Base-by-base conservation (phyloP, 1,140 invertebrate species). In the Drosophila elegans region DNA sequence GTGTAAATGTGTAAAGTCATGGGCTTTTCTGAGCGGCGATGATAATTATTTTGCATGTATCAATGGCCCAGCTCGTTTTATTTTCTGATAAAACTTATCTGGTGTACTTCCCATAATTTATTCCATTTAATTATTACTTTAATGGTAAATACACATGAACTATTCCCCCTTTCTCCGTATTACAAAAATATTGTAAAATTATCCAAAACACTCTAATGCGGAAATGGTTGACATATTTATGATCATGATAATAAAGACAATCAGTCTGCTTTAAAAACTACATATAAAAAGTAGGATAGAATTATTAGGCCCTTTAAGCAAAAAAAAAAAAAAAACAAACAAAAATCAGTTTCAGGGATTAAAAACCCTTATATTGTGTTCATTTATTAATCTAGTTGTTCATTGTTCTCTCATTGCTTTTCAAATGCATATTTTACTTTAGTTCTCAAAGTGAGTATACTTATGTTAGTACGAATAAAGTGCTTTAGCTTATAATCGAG, bases 401-500 rank as follows among this genome's bases (percentile, higher is more conserved):
- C 3, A 48, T 57, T 36, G 21, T 29, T 29, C 38, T 32, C 7
- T 13, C 16, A 21, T 34, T 52, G 10, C 32, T 48, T 53, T 36
- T 56, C 36, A 46, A 29, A 41, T 71, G 39, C 42, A 49, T 71
- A 46, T 39, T 54, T 49, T 48, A 57, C 6, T 57, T 57, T 57
- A 57, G 36, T 71, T 71, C 29, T 57, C 21, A 27, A 44, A 16
- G 52, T 42, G 38, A 72, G 25, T 56, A 71, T 49, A 57, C 66
- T 72, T 55, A 42, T 12, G 64, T 71, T 72, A 71, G 52, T 72
- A 49, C 12, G 29, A 21, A 41, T 71, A 49, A 57, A 36, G 68
- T 36, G 66, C 29, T 71, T 36, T 13, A 34, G 27, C 42, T 57
- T 49, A 72, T 72, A 72, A 71, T 73, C 25, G 16, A 39, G 45